Evolutionary conservation across 2,113 vertebrate species (phyloP).

Genomic region (Varanus komodoensis): DNA sequence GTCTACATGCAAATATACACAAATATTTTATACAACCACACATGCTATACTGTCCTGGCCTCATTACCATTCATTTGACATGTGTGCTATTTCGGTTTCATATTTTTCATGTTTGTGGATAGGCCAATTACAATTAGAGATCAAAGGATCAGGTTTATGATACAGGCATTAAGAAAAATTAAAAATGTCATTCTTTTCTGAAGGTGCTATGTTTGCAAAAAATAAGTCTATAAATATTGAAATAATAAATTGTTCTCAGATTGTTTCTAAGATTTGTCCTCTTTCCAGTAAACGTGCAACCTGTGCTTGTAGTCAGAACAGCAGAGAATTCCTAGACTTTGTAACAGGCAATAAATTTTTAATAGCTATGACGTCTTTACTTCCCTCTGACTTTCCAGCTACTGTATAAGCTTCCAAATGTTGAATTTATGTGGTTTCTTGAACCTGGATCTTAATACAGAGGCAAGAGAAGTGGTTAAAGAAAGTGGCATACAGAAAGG

Average conservation of each 20-base stretch:
- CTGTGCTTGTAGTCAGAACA: slow-evolving; percentile 33
- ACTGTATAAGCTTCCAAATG: slow-evolving; percentile 17
- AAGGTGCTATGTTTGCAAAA: not conserved
- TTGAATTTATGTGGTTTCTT: slow-evolving; percentile 3
- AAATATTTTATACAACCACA: not conserved
- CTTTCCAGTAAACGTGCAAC: slow-evolving; percentile 22
- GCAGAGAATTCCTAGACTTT: slow-evolving; percentile 5
- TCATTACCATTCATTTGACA: not conserved
- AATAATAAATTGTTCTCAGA: not conserved
- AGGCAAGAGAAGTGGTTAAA: not conserved
- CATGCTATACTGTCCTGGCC: not conserved
- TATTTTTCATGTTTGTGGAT: not conserved
- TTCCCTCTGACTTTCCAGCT: not conserved
- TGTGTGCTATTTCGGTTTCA: not conserved
- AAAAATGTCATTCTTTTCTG: not conserved
- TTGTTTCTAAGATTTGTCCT: not conserved
- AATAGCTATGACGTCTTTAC: not conserved
- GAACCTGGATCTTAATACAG: not conserved
- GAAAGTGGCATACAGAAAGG: not conserved
- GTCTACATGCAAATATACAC: not conserved
- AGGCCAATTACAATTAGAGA: not conserved
- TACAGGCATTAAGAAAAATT: not conserved
- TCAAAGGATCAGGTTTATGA: not conserved
- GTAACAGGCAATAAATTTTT: slow-evolving; percentile 25
- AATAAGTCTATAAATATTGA: not conserved